phyloP scores from a whole-genome alignment of 2,888 invertebrate species.

The Ischnura elegans region DNA sequence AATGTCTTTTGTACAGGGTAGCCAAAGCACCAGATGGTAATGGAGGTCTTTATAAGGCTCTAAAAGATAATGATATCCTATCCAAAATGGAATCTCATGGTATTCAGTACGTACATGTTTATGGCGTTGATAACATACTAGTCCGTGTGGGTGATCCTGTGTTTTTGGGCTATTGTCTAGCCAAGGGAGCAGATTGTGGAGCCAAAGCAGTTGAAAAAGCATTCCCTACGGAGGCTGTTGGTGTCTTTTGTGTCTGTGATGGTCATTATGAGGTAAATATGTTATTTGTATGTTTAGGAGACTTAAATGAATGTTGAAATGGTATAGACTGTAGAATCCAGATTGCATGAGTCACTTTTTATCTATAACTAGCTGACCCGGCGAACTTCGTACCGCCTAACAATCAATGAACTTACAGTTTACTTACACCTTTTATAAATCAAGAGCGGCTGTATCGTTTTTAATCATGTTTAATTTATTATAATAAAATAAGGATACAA shows the following conservation, averaged over 20 bases:
- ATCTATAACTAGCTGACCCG: too few species aligned
- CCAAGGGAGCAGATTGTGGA: constrained; percentile 94
- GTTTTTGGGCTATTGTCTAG: constrained; percentile 96
- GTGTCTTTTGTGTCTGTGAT: constrained; percentile 96
- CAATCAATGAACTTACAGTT: too few species aligned
- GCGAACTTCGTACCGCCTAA: too few species aligned
- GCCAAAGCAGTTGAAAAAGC: constrained; percentile 98
- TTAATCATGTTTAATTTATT: too few species aligned
- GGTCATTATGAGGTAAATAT: constrained; percentile 88
- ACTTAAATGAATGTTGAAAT: too few species aligned
- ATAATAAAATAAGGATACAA: too few species aligned
- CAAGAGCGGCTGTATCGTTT: too few species aligned
- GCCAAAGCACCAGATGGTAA: constrained; percentile 96
- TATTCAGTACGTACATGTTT: constrained; percentile 94
- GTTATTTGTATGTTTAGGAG: too few species aligned
- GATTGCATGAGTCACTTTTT: too few species aligned
- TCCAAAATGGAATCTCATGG: constrained; percentile 89
- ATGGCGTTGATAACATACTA: constrained; percentile 99
- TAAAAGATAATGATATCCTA: constrained; percentile 87
- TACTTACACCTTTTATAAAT: too few species aligned
- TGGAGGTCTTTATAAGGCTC: constrained; percentile 90
- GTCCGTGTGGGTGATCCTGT: constrained; percentile 98
- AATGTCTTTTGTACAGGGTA: constrained; percentile 83
- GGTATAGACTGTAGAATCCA: too few species aligned
- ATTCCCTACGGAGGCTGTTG: constrained; percentile 94